These are phyloP conservation scores for Cynaeus angustus DNA, from an alignment of 2,888 invertebrate species.

Conservation along the genomic window DNA sequence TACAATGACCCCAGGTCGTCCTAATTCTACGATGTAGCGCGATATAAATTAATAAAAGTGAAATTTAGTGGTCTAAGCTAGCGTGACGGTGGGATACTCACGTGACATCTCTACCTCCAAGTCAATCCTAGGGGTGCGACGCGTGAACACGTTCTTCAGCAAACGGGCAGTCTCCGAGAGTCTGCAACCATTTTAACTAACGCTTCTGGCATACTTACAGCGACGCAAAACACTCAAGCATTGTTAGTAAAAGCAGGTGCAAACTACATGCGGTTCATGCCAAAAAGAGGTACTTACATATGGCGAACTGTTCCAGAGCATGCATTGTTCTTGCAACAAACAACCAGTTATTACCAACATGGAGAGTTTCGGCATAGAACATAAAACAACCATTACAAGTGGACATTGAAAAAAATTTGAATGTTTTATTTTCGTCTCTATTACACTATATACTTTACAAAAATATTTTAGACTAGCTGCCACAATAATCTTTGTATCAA, in stretches of 20 bases:
- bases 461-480: slow-evolving; percentile 14
- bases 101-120: slow-evolving; percentile 94
- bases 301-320: slow-evolving; percentile 91
- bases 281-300: slow-evolving; percentile 84
- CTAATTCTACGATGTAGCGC: background rate
- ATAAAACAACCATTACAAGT: slow-evolving; percentile 28
- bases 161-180: slow-evolving; percentile 97
- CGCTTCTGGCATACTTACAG: slow-evolving; percentile 58
- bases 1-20: slow-evolving; percentile 1
- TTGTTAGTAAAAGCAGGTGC: slow-evolving; percentile 47
- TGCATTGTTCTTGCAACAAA: slow-evolving; percentile 84
- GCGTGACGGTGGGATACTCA: slow-evolving; percentile 76
- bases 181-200: slow-evolving; percentile 76
- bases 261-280: slow-evolving; percentile 48
- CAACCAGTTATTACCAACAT: slow-evolving; percentile 66
- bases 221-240: slow-evolving; percentile 47
- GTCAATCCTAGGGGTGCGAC: slow-evolving; percentile 88
- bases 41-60: slow-evolving; percentile 8
- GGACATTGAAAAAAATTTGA: slow-evolving; percentile 14
- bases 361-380: slow-evolving; percentile 15
- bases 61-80: slow-evolving; percentile 16
- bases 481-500: slow-evolving; percentile 30
- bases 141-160: slow-evolving; percentile 94
- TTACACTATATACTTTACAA: slow-evolving; percentile 20
- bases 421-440: slow-evolving; percentile 5